These are phyloP conservation scores for Cricetomys ansorgei DNA, from an alignment of 2,113 vertebrate genomes.

Conservation along the genomic window DNA sequence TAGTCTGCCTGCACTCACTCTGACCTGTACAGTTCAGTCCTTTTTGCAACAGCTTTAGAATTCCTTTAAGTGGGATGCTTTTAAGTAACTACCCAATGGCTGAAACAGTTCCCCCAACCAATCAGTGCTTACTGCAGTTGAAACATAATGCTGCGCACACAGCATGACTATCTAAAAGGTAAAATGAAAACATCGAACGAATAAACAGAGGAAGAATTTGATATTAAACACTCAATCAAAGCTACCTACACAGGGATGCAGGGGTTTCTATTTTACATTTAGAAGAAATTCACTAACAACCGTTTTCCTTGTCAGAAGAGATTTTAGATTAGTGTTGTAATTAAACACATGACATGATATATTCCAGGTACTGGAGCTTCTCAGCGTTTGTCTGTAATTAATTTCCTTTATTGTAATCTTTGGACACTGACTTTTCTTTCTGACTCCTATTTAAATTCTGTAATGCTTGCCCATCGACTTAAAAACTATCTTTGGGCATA, in stretches of 20 bases:
- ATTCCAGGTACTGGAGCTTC: constrained; percentile 52
- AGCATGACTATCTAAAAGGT: constrained; percentile 71
- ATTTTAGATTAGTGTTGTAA: constrained; percentile 12
- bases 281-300: constrained; percentile 19
- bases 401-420: constrained; percentile 58
- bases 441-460: constrained; percentile 35
- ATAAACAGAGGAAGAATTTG: constrained; percentile 27
- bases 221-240: constrained; percentile 46
- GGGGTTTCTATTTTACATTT: constrained; percentile 48
- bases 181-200: constrained; percentile 57
- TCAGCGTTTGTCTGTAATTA: constrained; percentile 62
- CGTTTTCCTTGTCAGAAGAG: constrained; percentile 10
- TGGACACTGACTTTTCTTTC: constrained; percentile 37
- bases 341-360: not conserved
- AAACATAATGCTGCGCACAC: constrained; percentile 46
- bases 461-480: constrained; percentile 29
- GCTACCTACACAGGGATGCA: not conserved
- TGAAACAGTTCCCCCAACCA: constrained; percentile 71
- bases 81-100: constrained; percentile 71
- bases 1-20: constrained; percentile 79
- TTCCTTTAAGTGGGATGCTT: constrained; percentile 79
- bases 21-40: constrained; percentile 81
- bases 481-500: constrained; percentile 1
- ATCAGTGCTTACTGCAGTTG: constrained; percentile 62
- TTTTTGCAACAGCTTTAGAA: constrained; percentile 70